Percentiles rank a stretch among this genome's conserved stretches.
phyloP scores from a whole-genome alignment of 2,113 vertebrate species.

The Gyps fulvus region DNA sequence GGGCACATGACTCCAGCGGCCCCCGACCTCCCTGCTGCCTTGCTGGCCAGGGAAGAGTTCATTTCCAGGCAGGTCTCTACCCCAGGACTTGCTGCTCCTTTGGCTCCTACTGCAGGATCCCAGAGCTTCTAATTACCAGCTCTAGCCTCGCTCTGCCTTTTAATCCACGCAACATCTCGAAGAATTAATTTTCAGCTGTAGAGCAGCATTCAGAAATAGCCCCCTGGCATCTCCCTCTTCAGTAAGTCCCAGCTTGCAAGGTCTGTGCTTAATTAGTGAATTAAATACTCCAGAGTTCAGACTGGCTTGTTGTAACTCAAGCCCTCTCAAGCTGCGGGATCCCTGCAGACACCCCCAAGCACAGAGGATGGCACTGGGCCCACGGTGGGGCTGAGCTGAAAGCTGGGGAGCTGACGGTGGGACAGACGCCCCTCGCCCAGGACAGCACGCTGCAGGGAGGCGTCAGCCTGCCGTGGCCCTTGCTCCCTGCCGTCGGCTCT shows the following conservation, averaged over 20 bases:
- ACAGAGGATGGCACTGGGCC: too few relatives aligned
- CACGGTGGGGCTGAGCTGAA: not conserved
- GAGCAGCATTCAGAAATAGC: not conserved
- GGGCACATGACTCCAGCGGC: fast-evolving
- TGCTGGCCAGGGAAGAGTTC: not conserved
- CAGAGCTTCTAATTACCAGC: conserved; percentile 8
- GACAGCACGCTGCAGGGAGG: not conserved
- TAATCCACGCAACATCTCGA: not conserved
- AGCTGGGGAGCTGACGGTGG: not conserved
- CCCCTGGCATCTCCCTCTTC: not conserved
- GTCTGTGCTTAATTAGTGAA: not conserved
- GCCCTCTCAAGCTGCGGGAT: not conserved
- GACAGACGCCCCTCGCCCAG: fast-evolving
- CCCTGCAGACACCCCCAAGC: not conserved
- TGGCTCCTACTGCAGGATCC: not conserved
- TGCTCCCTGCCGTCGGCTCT: fast-evolving
- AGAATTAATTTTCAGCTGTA: conserved; percentile 16
- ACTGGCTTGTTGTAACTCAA: not conserved
- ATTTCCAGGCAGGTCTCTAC: not conserved
- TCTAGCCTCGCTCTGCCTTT: not conserved
- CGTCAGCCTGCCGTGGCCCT: not conserved
- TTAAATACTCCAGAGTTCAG: not conserved
- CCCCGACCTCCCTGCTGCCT: not conserved
- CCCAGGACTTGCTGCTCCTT: not conserved
- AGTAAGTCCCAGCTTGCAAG: not conserved